phyloP scores from a whole-genome alignment of 2,888 invertebrate genomes.

The Drosophila histrio region DNA sequence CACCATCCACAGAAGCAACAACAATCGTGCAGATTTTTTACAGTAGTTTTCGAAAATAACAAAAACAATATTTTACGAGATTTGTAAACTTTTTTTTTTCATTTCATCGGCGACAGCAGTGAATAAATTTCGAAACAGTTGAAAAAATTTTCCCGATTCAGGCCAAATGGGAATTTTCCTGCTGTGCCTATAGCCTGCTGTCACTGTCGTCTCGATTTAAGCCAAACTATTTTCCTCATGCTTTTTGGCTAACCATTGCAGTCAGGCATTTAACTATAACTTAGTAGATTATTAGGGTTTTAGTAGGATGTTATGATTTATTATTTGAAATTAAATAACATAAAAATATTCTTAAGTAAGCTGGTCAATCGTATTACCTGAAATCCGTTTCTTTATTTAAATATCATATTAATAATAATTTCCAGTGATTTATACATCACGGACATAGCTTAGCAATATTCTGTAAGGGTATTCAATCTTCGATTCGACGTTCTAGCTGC shows the following conservation, averaged over 20 bases:
- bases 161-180: constrained; percentile 28
- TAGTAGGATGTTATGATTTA: no score
- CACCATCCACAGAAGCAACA: constrained; percentile 3
- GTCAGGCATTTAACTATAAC: neutral
- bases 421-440: no score
- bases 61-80: constrained; percentile 23
- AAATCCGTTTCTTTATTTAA: no score
- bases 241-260: neutral
- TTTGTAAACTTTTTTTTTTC: constrained; percentile 47
- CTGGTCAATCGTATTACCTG: no score
- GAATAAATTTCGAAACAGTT: constrained; percentile 29
- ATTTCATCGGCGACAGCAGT: constrained; percentile 25
- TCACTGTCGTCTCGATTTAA: constrained; percentile 11
- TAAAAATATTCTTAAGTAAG: no score
- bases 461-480: neutral
- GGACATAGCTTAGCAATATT: no score
- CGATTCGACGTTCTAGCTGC: neutral
- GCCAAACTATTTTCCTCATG: neutral
- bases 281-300: no score
- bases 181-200: constrained; percentile 1
- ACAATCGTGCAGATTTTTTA: constrained; percentile 9
- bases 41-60: neutral
- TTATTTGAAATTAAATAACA: no score
- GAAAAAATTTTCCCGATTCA: constrained; percentile 10
- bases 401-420: no score